Conservation (phyloP, 2,888 invertebrate species). For the Drosophila phalerata region DNA sequence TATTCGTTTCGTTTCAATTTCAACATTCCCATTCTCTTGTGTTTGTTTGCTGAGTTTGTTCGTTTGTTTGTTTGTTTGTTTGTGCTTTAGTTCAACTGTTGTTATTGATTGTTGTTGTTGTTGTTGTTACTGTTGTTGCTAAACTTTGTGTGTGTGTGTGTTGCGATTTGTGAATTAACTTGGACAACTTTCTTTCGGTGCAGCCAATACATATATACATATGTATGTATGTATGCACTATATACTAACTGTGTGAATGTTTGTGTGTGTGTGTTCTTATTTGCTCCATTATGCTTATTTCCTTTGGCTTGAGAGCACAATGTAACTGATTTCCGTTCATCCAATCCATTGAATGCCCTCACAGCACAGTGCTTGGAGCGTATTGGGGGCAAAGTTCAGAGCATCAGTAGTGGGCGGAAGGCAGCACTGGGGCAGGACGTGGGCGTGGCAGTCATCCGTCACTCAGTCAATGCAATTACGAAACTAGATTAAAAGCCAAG, state of each 20-base stretch:
- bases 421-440: constrained; percentile 2
- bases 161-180: constrained; percentile 10
- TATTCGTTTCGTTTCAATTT: constrained; percentile 42
- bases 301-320: constrained; percentile 59
- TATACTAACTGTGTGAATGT: constrained; percentile 7
- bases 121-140: constrained; percentile 45
- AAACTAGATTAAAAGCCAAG: constrained; percentile 79
- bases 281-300: constrained; percentile 63
- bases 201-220: constrained; percentile 2
- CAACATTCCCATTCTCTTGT: constrained; percentile 46
- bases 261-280: constrained; percentile 39
- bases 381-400: constrained; percentile 4
- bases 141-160: constrained; percentile 24
- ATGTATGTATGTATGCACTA: background rate
- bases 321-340: constrained; percentile 63
- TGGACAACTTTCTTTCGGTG: constrained; percentile 2
- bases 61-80: constrained; percentile 40
- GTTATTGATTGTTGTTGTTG: constrained; percentile 56
- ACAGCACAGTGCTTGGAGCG: constrained; percentile 12
- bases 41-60: constrained; percentile 50
- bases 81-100: constrained; percentile 59
- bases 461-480: constrained; percentile 77
- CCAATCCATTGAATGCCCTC: constrained; percentile 35
- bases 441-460: constrained; percentile 58
- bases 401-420: background rate